Conservation (phyloP, 1,140 invertebrate species). For the Geopemphigus sp. region DNA sequence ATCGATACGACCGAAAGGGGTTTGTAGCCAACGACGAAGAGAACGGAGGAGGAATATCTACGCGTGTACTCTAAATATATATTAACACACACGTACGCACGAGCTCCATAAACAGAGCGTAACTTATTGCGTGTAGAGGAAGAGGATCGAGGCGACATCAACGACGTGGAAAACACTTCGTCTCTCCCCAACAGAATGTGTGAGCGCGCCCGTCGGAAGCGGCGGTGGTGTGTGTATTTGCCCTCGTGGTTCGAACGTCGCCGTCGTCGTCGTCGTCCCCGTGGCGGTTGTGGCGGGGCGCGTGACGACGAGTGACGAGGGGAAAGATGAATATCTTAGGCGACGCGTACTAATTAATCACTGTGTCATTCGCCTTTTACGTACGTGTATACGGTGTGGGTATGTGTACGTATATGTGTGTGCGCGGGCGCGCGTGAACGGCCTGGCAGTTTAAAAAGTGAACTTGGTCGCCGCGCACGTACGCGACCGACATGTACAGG, state of each 20-base stretch:
- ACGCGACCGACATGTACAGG: too few species aligned
- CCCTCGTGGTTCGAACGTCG: background rate
- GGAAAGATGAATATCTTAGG: conserved; percentile 23
- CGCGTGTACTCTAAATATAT: too few species aligned
- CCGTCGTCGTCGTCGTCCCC: background rate
- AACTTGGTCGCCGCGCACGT: background rate
- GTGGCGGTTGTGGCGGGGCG: too few species aligned
- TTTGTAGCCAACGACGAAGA: background rate
- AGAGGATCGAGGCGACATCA: background rate
- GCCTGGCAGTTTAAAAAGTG: background rate
- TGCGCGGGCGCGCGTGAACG: background rate
- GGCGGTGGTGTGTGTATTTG: background rate
- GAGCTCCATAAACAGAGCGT: background rate
- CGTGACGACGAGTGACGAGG: too few species aligned
- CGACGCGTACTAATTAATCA: conserved; percentile 22
- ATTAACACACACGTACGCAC: background rate
- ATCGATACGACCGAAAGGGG: background rate
- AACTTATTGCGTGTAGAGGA: background rate
- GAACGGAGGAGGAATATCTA: background rate
- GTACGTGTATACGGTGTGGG: background rate
- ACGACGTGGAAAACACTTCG: conserved; percentile 27
- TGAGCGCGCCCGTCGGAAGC: background rate
- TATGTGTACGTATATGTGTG: background rate
- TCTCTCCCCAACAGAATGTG: background rate
- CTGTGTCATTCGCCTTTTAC: conserved; percentile 16